Percentiles rank a stretch among this genome's conserved stretches.
phyloP scores from a whole-genome alignment of 1,140 invertebrate species.

The Procambarus clarkii region DNA sequence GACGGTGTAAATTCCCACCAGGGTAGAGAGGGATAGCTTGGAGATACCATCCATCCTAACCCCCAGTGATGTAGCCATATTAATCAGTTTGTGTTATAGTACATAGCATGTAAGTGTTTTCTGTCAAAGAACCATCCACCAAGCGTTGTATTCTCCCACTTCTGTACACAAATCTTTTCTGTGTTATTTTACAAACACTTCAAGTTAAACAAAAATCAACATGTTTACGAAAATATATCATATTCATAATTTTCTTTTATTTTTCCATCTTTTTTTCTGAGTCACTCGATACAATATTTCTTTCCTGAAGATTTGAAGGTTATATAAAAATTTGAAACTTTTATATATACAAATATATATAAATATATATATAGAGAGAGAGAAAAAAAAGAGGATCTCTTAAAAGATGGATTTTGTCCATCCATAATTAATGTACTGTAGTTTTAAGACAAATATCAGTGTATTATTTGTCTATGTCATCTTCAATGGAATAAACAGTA shows the following conservation, averaged over 20 bases:
- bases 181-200: no score
- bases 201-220: not conserved
- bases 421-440: constrained; percentile 6
- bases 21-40: no score
- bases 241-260: not conserved
- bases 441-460: constrained; percentile 54
- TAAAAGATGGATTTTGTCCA: not conserved
- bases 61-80: not conserved
- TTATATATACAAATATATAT: not conserved
- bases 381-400: not conserved
- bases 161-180: no score
- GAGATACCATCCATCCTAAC: no score
- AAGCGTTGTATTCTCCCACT: not conserved
- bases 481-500: constrained; percentile 57
- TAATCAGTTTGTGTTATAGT: not conserved
- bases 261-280: not conserved
- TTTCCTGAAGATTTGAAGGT: not conserved
- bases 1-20: no score
- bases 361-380: not conserved
- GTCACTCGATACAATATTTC: not conserved
- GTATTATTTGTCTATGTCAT: constrained; percentile 58
- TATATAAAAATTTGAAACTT: not conserved
- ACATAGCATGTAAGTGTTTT: constrained; percentile 17
- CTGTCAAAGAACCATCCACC: not conserved
- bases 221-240: not conserved